These are phyloP conservation scores for Apamea crenata DNA, from an alignment of 2,888 invertebrate genomes.

Conservation along the genomic window DNA sequence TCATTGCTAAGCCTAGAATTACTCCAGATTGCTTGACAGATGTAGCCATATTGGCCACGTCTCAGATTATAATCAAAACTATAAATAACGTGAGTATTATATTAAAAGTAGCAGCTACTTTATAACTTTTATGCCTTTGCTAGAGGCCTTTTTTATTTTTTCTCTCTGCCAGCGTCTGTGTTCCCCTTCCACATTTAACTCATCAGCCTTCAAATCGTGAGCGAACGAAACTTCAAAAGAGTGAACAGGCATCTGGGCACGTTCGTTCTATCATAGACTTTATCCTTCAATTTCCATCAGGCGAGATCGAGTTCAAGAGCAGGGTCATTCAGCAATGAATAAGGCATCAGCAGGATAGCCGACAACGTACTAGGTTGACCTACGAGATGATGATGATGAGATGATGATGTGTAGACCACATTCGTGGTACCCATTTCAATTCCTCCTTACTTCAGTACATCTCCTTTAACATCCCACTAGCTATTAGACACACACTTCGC, in stretches of 20 bases:
- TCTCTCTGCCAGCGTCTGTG: too few species aligned
- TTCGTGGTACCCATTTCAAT: too few species aligned
- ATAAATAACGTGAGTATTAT: background rate
- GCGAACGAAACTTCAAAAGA: background rate
- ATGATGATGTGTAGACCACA: too few species aligned
- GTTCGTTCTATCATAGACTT: background rate
- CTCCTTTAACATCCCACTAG: too few species aligned
- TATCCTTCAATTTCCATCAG: background rate
- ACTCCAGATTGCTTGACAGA: background rate
- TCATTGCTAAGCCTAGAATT: slow-evolving; percentile 1
- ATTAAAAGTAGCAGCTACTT: background rate
- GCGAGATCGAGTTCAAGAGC: background rate
- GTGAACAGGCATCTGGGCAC: background rate
- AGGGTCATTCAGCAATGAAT: background rate
- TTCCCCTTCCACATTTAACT: background rate
- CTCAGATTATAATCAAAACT: background rate
- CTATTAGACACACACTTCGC: too few species aligned
- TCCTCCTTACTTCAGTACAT: too few species aligned
- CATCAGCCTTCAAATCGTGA: background rate
- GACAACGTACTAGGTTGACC: background rate
- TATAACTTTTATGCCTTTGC: background rate
- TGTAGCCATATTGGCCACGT: background rate
- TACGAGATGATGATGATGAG: background rate
- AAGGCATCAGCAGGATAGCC: background rate
- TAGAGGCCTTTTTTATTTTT: background rate